phyloP scores from a whole-genome alignment of 2,888 invertebrate species.

The Synergus laeviventris region DNA sequence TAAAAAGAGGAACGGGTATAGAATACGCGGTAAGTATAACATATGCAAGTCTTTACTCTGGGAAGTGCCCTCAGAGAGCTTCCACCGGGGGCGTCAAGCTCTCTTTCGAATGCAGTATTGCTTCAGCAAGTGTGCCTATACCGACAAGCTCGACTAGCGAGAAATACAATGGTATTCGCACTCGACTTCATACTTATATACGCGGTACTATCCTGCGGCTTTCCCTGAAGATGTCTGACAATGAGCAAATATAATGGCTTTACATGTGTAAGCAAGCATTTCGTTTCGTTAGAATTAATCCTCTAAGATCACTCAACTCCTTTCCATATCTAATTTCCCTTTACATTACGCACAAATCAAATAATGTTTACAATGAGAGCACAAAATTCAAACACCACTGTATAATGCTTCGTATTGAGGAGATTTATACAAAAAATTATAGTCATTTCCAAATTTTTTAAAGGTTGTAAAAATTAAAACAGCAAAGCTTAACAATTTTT shows the following conservation, averaged over 20 bases:
- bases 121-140: constrained; percentile 60
- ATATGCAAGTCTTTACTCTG: constrained; percentile 70
- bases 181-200: constrained; percentile 55
- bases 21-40: constrained; percentile 69
- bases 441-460: too few relatives aligned
- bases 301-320: neutral
- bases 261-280: constrained; percentile 25
- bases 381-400: too few relatives aligned
- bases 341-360: neutral
- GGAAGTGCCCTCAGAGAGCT: constrained; percentile 66
- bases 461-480: too few relatives aligned
- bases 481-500: too few relatives aligned
- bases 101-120: constrained; percentile 67
- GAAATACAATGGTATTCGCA: constrained; percentile 66
- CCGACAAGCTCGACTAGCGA: constrained; percentile 57
- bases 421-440: too few relatives aligned
- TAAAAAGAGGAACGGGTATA: constrained; percentile 53
- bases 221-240: constrained; percentile 49
- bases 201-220: constrained; percentile 42
- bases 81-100: constrained; percentile 71
- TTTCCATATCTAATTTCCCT: neutral
- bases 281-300: neutral
- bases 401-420: too few relatives aligned
- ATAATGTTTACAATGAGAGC: too few relatives aligned
- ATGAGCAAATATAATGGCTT: neutral